Base-by-base conservation (phyloP, 1,140 invertebrate species). In the Zaprionus ornatus region DNA sequence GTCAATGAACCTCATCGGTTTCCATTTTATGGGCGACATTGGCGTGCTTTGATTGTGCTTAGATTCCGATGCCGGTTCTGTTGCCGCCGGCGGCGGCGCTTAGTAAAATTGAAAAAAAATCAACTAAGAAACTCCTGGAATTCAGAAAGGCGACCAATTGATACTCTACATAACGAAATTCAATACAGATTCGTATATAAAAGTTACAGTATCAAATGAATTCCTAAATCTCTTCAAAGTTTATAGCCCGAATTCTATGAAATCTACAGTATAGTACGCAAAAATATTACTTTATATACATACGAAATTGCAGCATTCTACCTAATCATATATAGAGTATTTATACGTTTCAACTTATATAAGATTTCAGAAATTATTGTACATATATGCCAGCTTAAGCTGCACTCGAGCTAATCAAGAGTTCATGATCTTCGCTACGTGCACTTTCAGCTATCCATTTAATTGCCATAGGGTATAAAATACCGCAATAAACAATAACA, bases 1-100 rank as follows among this genome's bases (percentile, higher is more conserved):
- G 74, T 75, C 73, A 75, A 60, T 65, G 73, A 75, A 75, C 73
- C 45, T n/a, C 52, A 25, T 17, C 4, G 60, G 17, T 42, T 29
- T 42, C 19, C 48, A 32, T 17, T 55, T 67, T 55, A 65, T 42
- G 25, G 35, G 52, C 62, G 52, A 57, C 64, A 56, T 56, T 62
- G 54, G 42, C 42, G 52, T 12, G 42, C 42, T 42, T 37, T 70
- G 59, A 75, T 59, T 70, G 50, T 52, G 73, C 66, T 63, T 59
- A 63, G 73, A 63, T 56, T 61, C 50, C 15, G 37, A 32, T 32
- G 48, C 13, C 19, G 61, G 45, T 67, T 55, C n/a, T 29, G 45
- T 45, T 68, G 57, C 23, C 40, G 63, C 17, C 48, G 71, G 25
- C 56, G 64, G 19, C 32, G 48, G 17, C 23, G 29, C 42, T 66